Evolutionary conservation across 2,888 invertebrate genomes (phyloP), one percentile per base, ranked within the genome.

Genomic region (Smittia sp.): DNA sequence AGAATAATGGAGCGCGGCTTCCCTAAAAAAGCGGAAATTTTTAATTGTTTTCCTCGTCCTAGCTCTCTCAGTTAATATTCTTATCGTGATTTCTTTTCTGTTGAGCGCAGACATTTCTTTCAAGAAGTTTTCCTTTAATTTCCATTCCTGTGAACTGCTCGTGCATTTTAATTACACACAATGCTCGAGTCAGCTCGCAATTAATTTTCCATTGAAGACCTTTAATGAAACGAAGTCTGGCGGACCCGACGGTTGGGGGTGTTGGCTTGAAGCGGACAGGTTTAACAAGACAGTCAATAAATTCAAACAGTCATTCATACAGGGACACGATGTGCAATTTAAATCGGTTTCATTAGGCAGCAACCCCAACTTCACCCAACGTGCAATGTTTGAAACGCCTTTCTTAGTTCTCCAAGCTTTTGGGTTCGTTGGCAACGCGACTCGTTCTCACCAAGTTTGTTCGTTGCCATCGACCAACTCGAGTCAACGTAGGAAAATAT

Each of bases 321-420:
- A 62, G 72, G 39, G 58, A 72, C 58, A 62, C 46, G 69, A 70
- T 32, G 72, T 72, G 72, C 72, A 72, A 72, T 72, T 72, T 38
- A 24, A 69, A 62, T 58, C 22, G 9, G 7, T 58, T 58, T 58
- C 18, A 22, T 58, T 46, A 46, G 9, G 32, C 32, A 32, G 32
- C n/a, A n/a, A 38, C 46, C 22, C 58, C 20, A 22, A 58, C 20
- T n/a, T n/a, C 7, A 20, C 2, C 22, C 58, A 6, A 22, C 25
- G 68, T 68, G 68, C 68, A 68, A 68, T 68, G 25, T 46, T 46
- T 66, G 7, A 22, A 39, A 52, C 4, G 58, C 58, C 18, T 18
- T 18, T 22, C 22, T 38, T 9, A 38, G 6, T 38, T 38, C 38
- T 38, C 38, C 38, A 38, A 38, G 6, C 46, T 46, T 46, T n/a